Conservation (phyloP, 2,113 vertebrate genomes). For the Mesitornis unicolor region DNA sequence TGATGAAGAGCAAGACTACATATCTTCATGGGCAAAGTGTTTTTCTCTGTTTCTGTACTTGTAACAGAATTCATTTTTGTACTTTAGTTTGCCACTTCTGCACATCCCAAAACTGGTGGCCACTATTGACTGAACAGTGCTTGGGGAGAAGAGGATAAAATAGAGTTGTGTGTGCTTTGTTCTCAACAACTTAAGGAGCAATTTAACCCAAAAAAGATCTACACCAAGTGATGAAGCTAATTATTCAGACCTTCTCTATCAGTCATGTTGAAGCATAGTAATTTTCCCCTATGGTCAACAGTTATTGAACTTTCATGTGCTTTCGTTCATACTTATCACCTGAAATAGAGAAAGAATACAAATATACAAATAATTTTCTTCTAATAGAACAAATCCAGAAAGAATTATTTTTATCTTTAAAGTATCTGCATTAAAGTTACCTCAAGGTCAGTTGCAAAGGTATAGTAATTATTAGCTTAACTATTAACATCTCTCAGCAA, state of each 20-base stretch:
- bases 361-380: background rate
- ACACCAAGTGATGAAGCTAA: background rate
- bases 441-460: constrained; percentile 3
- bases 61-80: background rate
- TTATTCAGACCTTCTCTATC: background rate
- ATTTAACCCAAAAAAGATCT: background rate
- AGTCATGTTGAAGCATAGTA: background rate
- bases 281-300: background rate
- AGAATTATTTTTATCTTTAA: background rate
- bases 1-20: background rate
- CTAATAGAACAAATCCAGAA: background rate
- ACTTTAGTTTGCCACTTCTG: background rate
- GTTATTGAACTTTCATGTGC: background rate
- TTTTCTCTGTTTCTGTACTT: background rate
- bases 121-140: background rate
- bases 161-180: background rate
- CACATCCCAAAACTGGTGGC: background rate
- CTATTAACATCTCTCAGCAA: background rate
- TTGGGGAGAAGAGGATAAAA: background rate
- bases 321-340: background rate
- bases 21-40: background rate
- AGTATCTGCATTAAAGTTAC: background rate
- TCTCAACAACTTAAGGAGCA: background rate
- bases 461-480: constrained; percentile 33
- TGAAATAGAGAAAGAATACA: background rate